A percentile compares a stretch with the other conserved stretches of the same genome.
Evolutionary conservation across 2,797 vertebrate species (phyloP).

Genomic region (Percopsis omiscomaycus): DNA sequence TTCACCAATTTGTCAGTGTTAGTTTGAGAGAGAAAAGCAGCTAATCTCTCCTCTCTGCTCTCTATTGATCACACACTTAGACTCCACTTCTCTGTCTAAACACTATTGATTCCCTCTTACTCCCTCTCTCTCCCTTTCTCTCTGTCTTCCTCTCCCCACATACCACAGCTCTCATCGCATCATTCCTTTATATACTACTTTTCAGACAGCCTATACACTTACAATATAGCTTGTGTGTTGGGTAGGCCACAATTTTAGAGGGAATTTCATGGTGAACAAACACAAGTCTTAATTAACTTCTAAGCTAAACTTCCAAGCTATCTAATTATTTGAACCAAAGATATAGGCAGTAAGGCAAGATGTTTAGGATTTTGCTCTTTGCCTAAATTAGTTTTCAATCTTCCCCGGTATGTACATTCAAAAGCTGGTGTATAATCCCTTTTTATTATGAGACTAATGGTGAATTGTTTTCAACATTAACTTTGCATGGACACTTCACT

Average conservation of each 20-base stretch:
- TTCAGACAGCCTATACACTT: conserved; percentile 36
- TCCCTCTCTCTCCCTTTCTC: conserved; percentile 56
- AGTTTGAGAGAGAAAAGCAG: conserved; percentile 83
- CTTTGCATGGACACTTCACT: neutral
- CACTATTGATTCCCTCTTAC: conserved; percentile 85
- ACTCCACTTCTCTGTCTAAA: conserved; percentile 88
- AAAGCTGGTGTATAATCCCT: conserved; percentile 61
- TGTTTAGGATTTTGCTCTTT: conserved; percentile 34
- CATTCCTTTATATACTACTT: conserved; percentile 48
- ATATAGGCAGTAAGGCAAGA: conserved; percentile 11
- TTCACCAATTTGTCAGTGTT: conserved; percentile 83
- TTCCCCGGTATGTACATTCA: conserved; percentile 56
- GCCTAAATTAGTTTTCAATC: conserved; percentile 76
- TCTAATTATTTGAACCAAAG: neutral
- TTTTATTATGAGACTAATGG: conserved; percentile 76
- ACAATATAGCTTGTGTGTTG: conserved; percentile 18
- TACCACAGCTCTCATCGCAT: conserved; percentile 63
- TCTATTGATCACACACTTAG: conserved; percentile 89
- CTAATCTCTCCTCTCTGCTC: conserved; percentile 82
- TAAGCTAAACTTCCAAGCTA: neutral
- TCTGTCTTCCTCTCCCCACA: conserved; percentile 58
- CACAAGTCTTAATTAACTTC: conserved; percentile 10
- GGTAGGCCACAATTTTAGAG: conserved; percentile 26
- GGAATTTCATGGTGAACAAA: conserved; percentile 20
- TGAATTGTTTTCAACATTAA: neutral